Base-by-base conservation (phyloP, 2,113 vertebrate genomes). In the Rhagologus leucostigma region DNA sequence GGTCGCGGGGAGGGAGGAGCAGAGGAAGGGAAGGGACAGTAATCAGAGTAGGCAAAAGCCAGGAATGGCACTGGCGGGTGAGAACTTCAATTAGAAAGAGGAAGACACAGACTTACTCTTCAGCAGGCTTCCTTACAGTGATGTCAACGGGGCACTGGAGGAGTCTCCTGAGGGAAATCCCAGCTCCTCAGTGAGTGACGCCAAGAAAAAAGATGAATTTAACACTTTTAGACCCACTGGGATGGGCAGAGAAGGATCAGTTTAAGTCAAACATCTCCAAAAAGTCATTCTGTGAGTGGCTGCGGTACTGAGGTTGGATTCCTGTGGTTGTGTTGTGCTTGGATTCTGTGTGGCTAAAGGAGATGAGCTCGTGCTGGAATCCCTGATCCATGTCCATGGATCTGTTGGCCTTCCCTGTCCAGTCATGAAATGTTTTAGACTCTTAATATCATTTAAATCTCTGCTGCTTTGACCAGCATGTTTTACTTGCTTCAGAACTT, bases 21-120 rank as follows among this genome's bases (percentile, higher is more conserved):
- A 96, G 93, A 88, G 96, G 95, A 97, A 94, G 69, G 93, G 96
- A 96, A 90, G 93, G 96, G 95, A 96, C 75, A 87, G 85, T 68
- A 94, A 96, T 96, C 95, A 94, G 88, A 87, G 90, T 10, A 92
- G 88, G 86, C 64, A 93, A 75, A 90, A 96, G 88, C 90, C 90
- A 90, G 35, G 87, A 92, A n/a, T 84, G 95, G 90, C 80, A 3
- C 59, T 84, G 55, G 79, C 79, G 69, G 44, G 42, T 85, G 90
- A 95, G 85, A 75, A 90, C 64, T 90, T 79, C 90, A 95, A 84
- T 96, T 94, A 97, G 83, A 75, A 77, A 94, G 63, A 96, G 90
- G 96, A 96, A 96, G 96, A 87, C 88, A 71, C 47, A 39, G 53
- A 68, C 85, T 90, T 39, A 27, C 33, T 93, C 75, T 86, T 90